Evolutionary conservation across 1,140 invertebrate species (phyloP).

Genomic region (Caenorhabditis brenneri): DNA sequence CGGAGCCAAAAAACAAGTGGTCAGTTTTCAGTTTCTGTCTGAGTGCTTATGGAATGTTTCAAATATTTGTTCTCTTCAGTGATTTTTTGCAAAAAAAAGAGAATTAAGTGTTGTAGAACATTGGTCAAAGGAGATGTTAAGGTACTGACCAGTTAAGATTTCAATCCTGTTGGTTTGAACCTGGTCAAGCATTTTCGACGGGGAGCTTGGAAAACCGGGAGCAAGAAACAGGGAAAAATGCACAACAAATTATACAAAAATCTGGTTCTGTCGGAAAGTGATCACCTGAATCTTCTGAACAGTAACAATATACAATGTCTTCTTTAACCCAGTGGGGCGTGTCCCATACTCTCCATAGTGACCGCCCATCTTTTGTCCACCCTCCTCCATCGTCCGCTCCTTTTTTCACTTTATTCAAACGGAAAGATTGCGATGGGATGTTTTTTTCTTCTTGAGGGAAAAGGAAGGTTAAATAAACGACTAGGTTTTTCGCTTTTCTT

Average conservation of each 20-base stretch:
- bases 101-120: too few species aligned
- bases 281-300: background rate
- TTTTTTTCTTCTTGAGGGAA: background rate
- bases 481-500: background rate
- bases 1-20: background rate
- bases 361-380: background rate
- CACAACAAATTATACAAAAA: too few species aligned
- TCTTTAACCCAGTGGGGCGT: background rate
- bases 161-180: too few species aligned
- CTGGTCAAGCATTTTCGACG: too few species aligned
- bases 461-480: conserved; percentile 11
- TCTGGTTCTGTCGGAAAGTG: too few species aligned
- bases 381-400: too few species aligned
- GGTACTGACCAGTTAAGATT: background rate
- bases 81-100: too few species aligned
- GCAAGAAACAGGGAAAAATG: too few species aligned
- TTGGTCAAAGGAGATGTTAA: background rate
- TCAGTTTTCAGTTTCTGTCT: background rate
- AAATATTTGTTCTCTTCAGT: background rate
- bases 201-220: too few species aligned
- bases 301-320: background rate
- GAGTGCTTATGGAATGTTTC: background rate
- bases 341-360: background rate
- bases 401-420: background rate
- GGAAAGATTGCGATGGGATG: background rate